Base-by-base conservation (phyloP, 2,113 vertebrate genomes). In the Marmota monax region DNA sequence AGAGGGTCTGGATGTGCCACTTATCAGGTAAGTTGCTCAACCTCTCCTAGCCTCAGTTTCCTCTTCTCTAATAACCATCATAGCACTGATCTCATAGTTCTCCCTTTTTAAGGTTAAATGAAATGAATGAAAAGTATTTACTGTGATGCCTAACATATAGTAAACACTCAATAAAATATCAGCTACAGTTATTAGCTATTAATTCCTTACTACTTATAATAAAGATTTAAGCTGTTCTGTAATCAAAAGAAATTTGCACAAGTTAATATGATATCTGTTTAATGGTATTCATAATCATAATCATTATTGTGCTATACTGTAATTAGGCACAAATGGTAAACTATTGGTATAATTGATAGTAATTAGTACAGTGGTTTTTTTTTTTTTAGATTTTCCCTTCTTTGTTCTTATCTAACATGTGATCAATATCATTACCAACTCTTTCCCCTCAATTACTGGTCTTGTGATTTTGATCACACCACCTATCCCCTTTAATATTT, bases 251-350 rank as follows among this genome's bases (percentile, higher is more conserved):
- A 94, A 97, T 96, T 29, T 96, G 42, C 61, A 61, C 96, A 97
- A 94, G 84, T 96, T 94, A 97, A 96, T 94, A 91, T 25, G 32
- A 18, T 96, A 96, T 86, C 86, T 95, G 92, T 84, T 96, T 90
- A 96, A 92, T 92, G 84, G 80, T 88, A 98, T 97, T 97, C 95
- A 96, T 92, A 97, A 96, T 96, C 90, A 96, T 84, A 97, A 97
- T 95, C 84, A 85, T 97, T 96, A 98, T 88, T 95, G 92, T 96
- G 82, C 90, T 88, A 95, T 96, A 97, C 90, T 96, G 22, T 90
- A 97, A 97, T 97, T 96, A 97, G 87, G 76, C 51, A 95, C 76
- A 96, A 97, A 96, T 69, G 42, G 95, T 96, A 98, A 98, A 96
- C 70, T 97, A 80, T 92, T 96, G 80, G 51, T 84, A 32, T 97